Conservation (phyloP, 2,797 vertebrate genomes). For the Hydrocynus forskahlii region DNA sequence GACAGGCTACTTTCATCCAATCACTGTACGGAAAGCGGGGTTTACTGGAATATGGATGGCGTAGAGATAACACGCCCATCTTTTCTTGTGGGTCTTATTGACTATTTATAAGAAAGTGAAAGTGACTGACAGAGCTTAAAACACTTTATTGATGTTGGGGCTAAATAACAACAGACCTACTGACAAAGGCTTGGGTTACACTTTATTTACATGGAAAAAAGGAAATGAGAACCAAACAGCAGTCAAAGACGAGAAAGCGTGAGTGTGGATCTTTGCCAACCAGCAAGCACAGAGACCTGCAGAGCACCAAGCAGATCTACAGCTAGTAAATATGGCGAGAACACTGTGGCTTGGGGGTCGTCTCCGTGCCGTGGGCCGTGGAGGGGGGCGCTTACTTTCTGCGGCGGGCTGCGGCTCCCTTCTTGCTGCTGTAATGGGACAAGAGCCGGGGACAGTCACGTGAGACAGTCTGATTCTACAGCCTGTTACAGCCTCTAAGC, state of each 20-base stretch:
- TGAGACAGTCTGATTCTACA: constrained; percentile 39
- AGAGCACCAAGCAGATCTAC: constrained; percentile 43
- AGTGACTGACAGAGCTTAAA: constrained; percentile 29
- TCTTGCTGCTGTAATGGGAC: constrained; percentile 92
- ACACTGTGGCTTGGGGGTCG: constrained; percentile 75
- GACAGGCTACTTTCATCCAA: not conserved
- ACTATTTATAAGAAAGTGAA: not conserved
- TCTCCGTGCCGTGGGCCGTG: constrained; percentile 49
- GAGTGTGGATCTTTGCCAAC: constrained; percentile 49
- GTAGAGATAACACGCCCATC: not conserved
- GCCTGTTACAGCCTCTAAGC: not conserved
- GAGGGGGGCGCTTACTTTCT: constrained; percentile 80
- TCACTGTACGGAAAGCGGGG: not conserved
- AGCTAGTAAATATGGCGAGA: constrained; percentile 63
- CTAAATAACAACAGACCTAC: constrained; percentile 43
- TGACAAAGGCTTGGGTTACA: constrained; percentile 60
- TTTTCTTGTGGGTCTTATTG: too few species aligned
- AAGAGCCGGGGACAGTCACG: constrained; percentile 52
- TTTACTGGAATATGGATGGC: not conserved
- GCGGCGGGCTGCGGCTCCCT: constrained; percentile 90
- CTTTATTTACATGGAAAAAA: constrained; percentile 86
- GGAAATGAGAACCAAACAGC: constrained; percentile 57
- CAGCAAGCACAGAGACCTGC: constrained; percentile 49
- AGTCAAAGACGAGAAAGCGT: constrained; percentile 51
- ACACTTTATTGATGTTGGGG: constrained; percentile 55